These are phyloP conservation scores for Trematocara nigrifrons DNA, from an alignment of 2,113 vertebrate genomes.

Conservation along the genomic window DNA sequence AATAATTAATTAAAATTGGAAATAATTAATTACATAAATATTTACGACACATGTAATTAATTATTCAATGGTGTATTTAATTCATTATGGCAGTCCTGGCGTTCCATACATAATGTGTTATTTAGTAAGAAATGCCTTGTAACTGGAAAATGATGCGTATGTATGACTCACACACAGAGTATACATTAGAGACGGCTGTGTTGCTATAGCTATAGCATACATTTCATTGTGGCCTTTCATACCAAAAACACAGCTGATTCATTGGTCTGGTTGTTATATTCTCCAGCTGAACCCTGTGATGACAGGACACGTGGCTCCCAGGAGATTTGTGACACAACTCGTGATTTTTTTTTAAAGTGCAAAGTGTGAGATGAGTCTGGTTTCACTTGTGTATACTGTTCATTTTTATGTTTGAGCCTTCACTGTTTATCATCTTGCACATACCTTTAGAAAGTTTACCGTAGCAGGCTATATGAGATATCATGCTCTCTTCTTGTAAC, in stretches of 20 bases:
- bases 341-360: neutral
- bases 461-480: neutral
- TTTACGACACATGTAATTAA: too few relatives aligned
- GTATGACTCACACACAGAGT: neutral
- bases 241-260: neutral
- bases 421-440: slow-evolving; percentile 11
- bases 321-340: slow-evolving; percentile 18
- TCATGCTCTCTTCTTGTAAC: neutral
- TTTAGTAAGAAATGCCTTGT: neutral
- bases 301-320: slow-evolving; percentile 7
- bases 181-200: neutral
- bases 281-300: slow-evolving; percentile 3
- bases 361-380: slow-evolving; percentile 14
- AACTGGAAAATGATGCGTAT: neutral
- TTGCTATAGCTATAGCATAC: neutral
- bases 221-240: neutral
- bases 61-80: too few relatives aligned
- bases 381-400: slow-evolving; percentile 39
- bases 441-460: neutral
- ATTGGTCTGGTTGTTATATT: neutral
- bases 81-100: too few relatives aligned
- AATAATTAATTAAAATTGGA: too few relatives aligned
- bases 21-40: too few relatives aligned
- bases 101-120: neutral
- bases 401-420: slow-evolving; percentile 20